Base-by-base conservation (phyloP, 2,888 invertebrate genomes). In the Ochropleura leucogaster region DNA sequence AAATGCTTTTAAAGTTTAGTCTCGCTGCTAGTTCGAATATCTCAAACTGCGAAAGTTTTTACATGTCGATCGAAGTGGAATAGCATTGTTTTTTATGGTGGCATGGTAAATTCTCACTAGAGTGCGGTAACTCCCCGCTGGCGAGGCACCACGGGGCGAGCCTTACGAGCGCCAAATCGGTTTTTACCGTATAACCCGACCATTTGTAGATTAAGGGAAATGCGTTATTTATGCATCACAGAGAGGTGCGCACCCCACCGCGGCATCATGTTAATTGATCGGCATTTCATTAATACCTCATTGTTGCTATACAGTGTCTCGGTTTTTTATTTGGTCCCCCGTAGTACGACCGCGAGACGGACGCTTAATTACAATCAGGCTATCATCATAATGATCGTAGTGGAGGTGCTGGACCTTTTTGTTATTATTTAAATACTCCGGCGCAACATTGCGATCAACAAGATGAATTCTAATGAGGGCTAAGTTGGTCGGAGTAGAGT, bases 141-240 rank as follows among this genome's bases (percentile, higher is more conserved):
- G 74, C 76, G 73, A 85, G 91, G 86, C 88, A 86, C 92, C 95
- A 91, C 89, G 94, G 90, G 90, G 93, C 79, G 94, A 85, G 79
- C 84, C 75, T 82, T 87, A 87, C 84, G 87, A 90, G 89, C 92
- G 88, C 91, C 90, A 91, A 92, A 94, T 92, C 88, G 89, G 87
- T 94, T 95, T 94, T 94, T 94, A 93, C 92, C 90, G 88, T 89
- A 92, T 89, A 92, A 91, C 90, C 90, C 89, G 88, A 89, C 89
- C 91, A 90, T 93, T 92, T 88, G 89, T 92, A 92, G 91, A 93
- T 91, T 90, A 92, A 89, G 89, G 92, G 88, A 93, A 93, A 93
- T 90, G 86, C 90, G 92, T 93, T 94, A 93, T 94, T 94, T 94
- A 94, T 95, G 91, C 93, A 93, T 93, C 93, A 91, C 90, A 91